Base-by-base conservation (phyloP, 2,888 invertebrate genomes). In the Drosophila vallismaia region DNA sequence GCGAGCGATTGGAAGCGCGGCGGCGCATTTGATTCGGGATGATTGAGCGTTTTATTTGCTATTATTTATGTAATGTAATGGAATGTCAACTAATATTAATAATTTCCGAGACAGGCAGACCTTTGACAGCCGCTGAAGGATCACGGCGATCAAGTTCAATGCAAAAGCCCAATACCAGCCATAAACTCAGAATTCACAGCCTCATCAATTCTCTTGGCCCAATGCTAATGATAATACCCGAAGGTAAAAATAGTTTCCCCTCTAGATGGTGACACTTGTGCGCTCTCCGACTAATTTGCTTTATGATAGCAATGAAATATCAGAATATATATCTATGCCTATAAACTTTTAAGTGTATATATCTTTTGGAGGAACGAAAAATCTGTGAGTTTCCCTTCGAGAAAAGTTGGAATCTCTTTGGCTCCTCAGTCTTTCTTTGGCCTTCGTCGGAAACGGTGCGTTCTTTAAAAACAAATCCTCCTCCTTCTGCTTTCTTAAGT, bases 251-350 rank as follows among this genome's bases (percentile, higher is more conserved):
- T 69, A 69, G 69, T 54, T 38, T 51, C 31, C 45, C 12, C 40
- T 46, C n/a, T 33, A 44, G n/a, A 19, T 31, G 40, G 51, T 71
- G 62, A 57, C 83, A 83, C 74, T 86, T 79, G 77, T 79, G 69
- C 74, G 51, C 79, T 82, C 81, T 85, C 86, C 74, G 74, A 72
- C 83, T 85, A 85, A 82, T 82, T 82, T 83, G 67, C 79, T 84
- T 86, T 79, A 86, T 83, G 83, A 86, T 74, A 75, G 71, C 70
- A 77, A 71, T 82, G 63, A 79, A 77, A 85, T 79, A 82, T 82
- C 85, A 60, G 67, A 79, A 75, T 77, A 75, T 69, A 62, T 62
- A 40, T n/a, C 42, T 68, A 58, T 53, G 26, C 44, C 26, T 10
- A 52, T 29, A 36, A 29, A 36, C 12, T 24, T 46, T 42, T 33